Conservation (phyloP, 2,113 vertebrate genomes). For the Xiphorhynchus elegans region DNA sequence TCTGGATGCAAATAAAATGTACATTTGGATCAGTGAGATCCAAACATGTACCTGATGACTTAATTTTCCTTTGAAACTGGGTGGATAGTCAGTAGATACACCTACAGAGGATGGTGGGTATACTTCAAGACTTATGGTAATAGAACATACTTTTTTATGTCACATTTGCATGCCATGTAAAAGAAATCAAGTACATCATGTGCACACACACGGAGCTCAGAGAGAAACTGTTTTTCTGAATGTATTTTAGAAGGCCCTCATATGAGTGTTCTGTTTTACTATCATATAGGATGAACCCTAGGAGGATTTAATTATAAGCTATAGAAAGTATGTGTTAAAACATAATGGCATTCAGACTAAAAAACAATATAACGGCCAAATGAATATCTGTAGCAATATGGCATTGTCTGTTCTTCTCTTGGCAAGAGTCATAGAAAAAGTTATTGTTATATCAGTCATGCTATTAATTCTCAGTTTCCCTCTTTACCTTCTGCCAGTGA, state of each 20-base stretch:
- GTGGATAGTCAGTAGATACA: background rate
- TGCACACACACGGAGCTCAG: background rate
- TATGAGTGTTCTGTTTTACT: background rate
- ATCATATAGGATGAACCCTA: background rate
- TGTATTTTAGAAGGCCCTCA: background rate
- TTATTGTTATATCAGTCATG: background rate
- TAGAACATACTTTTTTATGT: background rate
- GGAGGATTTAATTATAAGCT: background rate
- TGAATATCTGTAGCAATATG: background rate
- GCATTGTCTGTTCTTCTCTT: background rate
- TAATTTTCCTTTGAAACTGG: background rate
- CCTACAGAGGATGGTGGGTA: background rate
- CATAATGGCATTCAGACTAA: background rate
- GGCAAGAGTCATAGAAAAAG: background rate
- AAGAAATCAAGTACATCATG: background rate
- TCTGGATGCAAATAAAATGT: background rate
- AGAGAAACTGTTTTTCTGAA: background rate
- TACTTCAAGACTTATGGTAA: background rate
- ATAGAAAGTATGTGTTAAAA: background rate
- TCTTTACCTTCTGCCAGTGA: background rate
- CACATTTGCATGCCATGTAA: background rate
- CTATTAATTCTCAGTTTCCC: background rate
- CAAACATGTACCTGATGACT: background rate
- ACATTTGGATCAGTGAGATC: background rate
- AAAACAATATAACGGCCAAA: background rate